Evolutionary conservation across 2,113 vertebrate genomes (phyloP).

Genomic region (Bufo gargarizans): DNA sequence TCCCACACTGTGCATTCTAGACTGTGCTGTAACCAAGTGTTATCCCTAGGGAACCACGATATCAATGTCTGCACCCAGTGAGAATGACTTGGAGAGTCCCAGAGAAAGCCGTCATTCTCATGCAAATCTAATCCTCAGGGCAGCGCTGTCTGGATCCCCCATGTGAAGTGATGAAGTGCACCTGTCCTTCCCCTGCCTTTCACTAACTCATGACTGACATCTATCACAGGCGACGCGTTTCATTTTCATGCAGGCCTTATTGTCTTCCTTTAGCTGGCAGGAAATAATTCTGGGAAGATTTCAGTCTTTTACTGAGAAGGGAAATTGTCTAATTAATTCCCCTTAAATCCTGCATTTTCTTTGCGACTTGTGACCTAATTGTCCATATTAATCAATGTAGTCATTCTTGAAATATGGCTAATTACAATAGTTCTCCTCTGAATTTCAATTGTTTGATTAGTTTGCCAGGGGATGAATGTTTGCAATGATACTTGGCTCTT

Average conservation of each 20-base stretch:
- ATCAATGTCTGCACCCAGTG: slow-evolving; percentile 10
- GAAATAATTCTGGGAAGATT: slow-evolving; percentile 38
- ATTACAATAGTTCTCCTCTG: slow-evolving; percentile 25
- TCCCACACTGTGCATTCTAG: slow-evolving; percentile 6
- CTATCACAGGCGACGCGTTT: background rate
- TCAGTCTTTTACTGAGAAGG: slow-evolving; percentile 10
- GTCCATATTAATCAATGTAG: slow-evolving; percentile 26
- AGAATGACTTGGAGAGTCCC: slow-evolving; percentile 7
- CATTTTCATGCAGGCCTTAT: slow-evolving; percentile 29
- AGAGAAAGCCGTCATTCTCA: slow-evolving; percentile 25
- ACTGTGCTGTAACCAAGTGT: slow-evolving; percentile 19
- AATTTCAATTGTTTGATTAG: slow-evolving; percentile 38
- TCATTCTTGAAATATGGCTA: slow-evolving; percentile 39
- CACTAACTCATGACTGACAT: background rate
- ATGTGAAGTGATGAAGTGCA: slow-evolving; percentile 33
- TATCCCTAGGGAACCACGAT: slow-evolving; percentile 24
- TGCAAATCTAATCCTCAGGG: slow-evolving; percentile 43
- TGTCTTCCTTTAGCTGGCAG: slow-evolving; percentile 17
- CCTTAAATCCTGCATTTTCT: slow-evolving; percentile 41
- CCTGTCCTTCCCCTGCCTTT: background rate
- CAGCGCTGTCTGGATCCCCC: slow-evolving; percentile 24
- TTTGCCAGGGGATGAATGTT: slow-evolving; percentile 6
- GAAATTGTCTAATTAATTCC: slow-evolving; percentile 33
- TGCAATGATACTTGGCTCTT: background rate
- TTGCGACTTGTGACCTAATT: slow-evolving; percentile 22